Evolutionary conservation across 37 sponge, comb jelly and placozoan genomes (phyloP).

Genomic region (Spongia lamella): DNA sequence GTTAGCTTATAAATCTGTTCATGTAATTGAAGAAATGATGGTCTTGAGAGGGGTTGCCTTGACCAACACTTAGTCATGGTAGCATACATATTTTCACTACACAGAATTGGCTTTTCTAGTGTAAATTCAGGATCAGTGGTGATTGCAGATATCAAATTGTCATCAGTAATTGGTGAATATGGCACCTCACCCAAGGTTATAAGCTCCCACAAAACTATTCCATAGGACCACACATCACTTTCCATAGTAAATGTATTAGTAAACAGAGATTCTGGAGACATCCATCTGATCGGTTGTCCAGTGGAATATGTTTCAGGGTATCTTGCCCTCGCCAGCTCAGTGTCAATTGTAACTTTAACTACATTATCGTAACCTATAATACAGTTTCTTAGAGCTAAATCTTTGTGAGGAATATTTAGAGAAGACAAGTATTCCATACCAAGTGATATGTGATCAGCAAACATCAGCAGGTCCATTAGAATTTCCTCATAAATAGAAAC

Average conservation of each 20-base stretch:
- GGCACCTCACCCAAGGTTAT: constrained; percentile 65
- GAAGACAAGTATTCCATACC: constrained; percentile 72
- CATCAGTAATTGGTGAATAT: constrained; percentile 28
- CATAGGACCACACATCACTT: constrained; percentile 77
- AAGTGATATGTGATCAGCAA: constrained; percentile 60
- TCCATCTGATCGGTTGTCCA: constrained; percentile 60
- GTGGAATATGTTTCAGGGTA: constrained; percentile 67
- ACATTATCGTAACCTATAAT: constrained; percentile 46
- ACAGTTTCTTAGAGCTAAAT: constrained; percentile 67
- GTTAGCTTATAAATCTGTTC: constrained; percentile 36
- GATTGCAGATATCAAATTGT: constrained; percentile 32
- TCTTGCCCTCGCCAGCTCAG: constrained; percentile 43
- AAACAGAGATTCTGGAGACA: constrained; percentile 62
- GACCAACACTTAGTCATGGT: constrained; percentile 57
- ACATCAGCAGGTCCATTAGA: constrained; percentile 10
- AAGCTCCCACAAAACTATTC: constrained; percentile 68
- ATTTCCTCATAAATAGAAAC: constrained; percentile 20
- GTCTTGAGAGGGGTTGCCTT: constrained; percentile 14
- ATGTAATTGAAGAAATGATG: constrained; percentile 46
- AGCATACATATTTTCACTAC: constrained; percentile 24
- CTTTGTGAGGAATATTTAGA: constrained; percentile 45
- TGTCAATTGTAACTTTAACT: constrained; percentile 53
- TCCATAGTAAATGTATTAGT: constrained; percentile 32
- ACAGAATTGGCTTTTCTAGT: constrained; percentile 38
- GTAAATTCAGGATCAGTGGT: constrained; percentile 1